Evolutionary conservation across 53 echinoderm and acorn worm species (phyloP), one percentile per base, ranked within the genome.

Genomic region (Henricia sp.): DNA sequence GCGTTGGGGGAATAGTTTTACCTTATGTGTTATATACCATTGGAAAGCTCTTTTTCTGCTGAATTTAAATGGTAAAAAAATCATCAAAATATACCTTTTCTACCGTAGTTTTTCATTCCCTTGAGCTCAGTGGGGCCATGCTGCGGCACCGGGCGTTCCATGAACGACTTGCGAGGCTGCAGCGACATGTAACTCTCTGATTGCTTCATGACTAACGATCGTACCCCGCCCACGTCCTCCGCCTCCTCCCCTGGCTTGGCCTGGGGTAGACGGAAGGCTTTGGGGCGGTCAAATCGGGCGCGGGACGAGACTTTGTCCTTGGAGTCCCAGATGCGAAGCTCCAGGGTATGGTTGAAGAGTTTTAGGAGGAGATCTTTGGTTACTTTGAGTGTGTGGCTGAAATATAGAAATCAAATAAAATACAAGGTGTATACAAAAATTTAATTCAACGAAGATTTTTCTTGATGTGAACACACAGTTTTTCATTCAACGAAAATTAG

Each of bases 181-280:
- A 97, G 78, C 1, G 99, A 85, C 83, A 95, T 88, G 83, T 92
- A 97, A 59, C 99, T 97, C 53, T 73, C 83, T 2, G 99, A 97
- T 54, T 97, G 99, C 84, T 97, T 97, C 84, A 97, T 86, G 30
- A 97, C 99, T 50, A 97, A 85, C 0, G 99, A 94, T 4, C 92
- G 78, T 37, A 97, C 99, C 6, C 99, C 99, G 35, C 99, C 99
- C 0, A 97, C 90, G 52, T 97, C 99, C 23, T 92, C 92, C 1
- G 71, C 88, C 34, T 97, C 99, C 71, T 97, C 99, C 32, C 99
- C 99, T 16, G 99, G 92, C 57, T 97, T 96, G 53, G 92, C 87
- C 86, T 97, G 99, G 36, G 99, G 99, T 8, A 97, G 83, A 57
- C 94, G 94, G 82, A 97, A 97, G 48, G 94, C 99, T 74, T 97